These are phyloP conservation scores for Rhopalosiphum maidis DNA, from an alignment of 1,140 invertebrate genomes.

Conservation along the genomic window DNA sequence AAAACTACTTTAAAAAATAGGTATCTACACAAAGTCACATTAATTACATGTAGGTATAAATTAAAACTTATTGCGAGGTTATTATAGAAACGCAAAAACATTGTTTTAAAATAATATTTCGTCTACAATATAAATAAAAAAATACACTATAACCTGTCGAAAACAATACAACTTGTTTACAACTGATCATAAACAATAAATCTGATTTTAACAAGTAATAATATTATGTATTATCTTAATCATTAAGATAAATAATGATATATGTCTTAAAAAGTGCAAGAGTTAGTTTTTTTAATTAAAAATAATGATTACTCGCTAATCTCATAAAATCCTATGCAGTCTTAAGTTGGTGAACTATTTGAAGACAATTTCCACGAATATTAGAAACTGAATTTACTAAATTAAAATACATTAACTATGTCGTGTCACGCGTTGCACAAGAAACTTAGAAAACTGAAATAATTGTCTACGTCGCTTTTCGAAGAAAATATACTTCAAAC, in stretches of 20 bases:
- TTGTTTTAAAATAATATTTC: neutral
- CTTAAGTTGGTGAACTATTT: conserved; percentile 25
- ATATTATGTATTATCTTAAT: neutral
- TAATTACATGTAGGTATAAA: neutral
- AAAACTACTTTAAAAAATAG: neutral
- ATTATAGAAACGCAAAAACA: neutral
- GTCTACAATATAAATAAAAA: neutral
- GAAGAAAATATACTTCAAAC: neutral
- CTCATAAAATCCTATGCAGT: neutral
- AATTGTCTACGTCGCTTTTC: neutral
- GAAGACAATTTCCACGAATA: conserved; percentile 3
- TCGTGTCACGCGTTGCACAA: neutral
- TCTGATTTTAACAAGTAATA: neutral
- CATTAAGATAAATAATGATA: neutral
- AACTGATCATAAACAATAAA: neutral
- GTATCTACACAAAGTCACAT: neutral
- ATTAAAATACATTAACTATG: neutral
- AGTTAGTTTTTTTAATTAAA: conserved; percentile 5
- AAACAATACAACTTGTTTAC: neutral
- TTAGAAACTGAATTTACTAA: conserved; percentile 21
- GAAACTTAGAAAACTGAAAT: conserved; percentile 2
- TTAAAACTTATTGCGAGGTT: neutral
- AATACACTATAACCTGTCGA: too few species aligned
- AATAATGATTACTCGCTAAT: neutral
- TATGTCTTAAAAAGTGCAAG: neutral